These are phyloP conservation scores for Leucoptera coffeella DNA, from an alignment of 2,888 invertebrate genomes.

Conservation along the genomic window DNA sequence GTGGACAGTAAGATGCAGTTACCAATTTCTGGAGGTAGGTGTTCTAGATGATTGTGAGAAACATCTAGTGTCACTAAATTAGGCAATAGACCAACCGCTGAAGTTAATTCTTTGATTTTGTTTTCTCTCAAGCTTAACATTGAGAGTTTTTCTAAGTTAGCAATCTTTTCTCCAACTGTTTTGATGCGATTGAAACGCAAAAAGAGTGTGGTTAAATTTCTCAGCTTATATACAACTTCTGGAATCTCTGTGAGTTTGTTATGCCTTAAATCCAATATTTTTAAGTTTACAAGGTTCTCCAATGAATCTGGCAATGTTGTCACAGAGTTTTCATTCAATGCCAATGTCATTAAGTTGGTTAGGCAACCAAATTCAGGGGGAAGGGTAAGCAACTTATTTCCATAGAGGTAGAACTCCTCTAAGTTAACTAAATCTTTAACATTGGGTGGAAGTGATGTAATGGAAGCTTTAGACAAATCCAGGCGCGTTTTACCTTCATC, in stretches of 20 bases:
- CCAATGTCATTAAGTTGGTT: constrained; percentile 83
- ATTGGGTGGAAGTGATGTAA: constrained; percentile 83
- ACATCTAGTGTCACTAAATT: constrained; percentile 95
- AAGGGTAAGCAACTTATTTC: constrained; percentile 89
- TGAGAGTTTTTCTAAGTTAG: constrained; percentile 87
- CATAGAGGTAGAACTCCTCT: constrained; percentile 94
- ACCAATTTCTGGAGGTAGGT: constrained; percentile 93
- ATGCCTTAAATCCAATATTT: constrained; percentile 94
- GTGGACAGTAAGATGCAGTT: constrained; percentile 90
- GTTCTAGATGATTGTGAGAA: constrained; percentile 97
- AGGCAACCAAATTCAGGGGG: constrained; percentile 88
- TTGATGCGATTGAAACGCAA: constrained; percentile 94
- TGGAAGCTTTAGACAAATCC: constrained; percentile 94
- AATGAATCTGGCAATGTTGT: constrained; percentile 93
- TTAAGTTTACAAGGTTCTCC: constrained; percentile 76
- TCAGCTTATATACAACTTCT: constrained; percentile 89
- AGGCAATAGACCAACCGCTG: constrained; percentile 85
- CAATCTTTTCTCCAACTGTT: constrained; percentile 86
- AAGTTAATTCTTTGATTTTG: constrained; percentile 91
- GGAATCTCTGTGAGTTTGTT: constrained; percentile 98
- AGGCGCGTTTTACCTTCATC: constrained; percentile 84
- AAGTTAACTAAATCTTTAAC: constrained; percentile 87
- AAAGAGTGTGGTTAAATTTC: constrained; percentile 90
- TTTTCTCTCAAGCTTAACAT: constrained; percentile 98
- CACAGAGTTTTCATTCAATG: constrained; percentile 95